Conservation (phyloP, 2,113 vertebrate species). For the Myanophis thanlyinensis region DNA sequence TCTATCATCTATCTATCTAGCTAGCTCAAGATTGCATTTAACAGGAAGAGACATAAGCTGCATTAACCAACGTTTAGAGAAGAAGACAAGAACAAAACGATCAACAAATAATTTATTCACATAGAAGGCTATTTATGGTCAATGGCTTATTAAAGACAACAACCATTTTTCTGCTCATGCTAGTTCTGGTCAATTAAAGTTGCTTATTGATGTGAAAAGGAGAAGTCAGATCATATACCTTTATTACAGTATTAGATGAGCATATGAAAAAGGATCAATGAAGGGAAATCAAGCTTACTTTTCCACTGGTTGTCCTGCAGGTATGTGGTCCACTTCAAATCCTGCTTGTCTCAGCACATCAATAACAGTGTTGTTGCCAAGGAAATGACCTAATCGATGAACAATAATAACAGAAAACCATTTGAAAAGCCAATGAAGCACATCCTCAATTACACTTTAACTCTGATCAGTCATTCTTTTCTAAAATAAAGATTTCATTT, state of each 20-base stretch:
- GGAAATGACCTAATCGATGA: slow-evolving; percentile 89
- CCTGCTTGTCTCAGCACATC: slow-evolving; percentile 93
- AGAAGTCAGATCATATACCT: background rate
- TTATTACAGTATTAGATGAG: background rate
- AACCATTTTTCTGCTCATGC: background rate
- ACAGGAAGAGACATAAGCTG: background rate
- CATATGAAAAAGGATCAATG: slow-evolving; percentile 2
- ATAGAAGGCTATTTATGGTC: background rate
- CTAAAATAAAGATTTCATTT: background rate
- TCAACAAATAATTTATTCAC: background rate
- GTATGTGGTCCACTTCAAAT: slow-evolving; percentile 89
- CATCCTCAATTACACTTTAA: background rate
- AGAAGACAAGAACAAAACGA: background rate
- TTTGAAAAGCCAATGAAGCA: slow-evolving; percentile 28
- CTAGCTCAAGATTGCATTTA: too few relatives aligned
- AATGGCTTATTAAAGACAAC: background rate
- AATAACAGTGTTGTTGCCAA: slow-evolving; percentile 97
- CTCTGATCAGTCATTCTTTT: background rate
- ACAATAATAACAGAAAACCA: slow-evolving; percentile 51
- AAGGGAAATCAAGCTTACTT: slow-evolving; percentile 75
- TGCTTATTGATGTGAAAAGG: slow-evolving; percentile 22
- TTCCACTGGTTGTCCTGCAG: slow-evolving; percentile 79
- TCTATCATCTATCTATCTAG: too few relatives aligned
- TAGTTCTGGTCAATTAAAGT: slow-evolving; percentile 5
- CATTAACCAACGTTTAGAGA: background rate